Conservation (phyloP, 2,113 vertebrate genomes). For the Boulengeromyrus knoepffleri region DNA sequence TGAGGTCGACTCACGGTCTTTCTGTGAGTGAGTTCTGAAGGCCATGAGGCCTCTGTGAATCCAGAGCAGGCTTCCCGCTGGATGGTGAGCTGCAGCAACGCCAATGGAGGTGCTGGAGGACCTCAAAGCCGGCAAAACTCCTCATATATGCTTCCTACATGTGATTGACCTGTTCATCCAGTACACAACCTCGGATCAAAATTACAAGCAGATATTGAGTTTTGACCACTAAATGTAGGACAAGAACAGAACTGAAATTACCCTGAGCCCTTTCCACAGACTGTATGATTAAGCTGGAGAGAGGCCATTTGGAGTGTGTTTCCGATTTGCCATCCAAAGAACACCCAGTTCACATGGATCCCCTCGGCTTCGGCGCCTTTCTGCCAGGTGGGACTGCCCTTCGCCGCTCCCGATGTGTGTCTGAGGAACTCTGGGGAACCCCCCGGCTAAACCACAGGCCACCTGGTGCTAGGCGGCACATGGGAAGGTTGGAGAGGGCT, state of each 20-base stretch:
- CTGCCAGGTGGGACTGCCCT: slow-evolving; percentile 15
- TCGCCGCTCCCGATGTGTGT: slow-evolving; percentile 21
- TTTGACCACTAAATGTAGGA: neutral
- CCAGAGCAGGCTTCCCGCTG: neutral
- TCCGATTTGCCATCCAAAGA: neutral
- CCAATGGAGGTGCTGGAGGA: neutral
- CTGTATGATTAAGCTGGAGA: neutral
- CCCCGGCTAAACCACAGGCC: slow-evolving; percentile 32
- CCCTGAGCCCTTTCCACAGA: neutral
- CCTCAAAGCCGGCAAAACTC: neutral
- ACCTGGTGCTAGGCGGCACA: slow-evolving; percentile 11
- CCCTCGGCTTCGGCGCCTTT: neutral
- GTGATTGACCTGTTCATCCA: neutral
- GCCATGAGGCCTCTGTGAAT: neutral
- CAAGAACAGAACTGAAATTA: neutral
- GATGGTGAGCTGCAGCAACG: neutral
- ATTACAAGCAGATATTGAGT: neutral
- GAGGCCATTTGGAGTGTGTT: neutral
- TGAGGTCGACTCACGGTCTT: neutral
- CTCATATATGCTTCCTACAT: neutral
- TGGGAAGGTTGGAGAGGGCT: slow-evolving; percentile 26
- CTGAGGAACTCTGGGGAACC: slow-evolving; percentile 9
- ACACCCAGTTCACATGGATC: neutral
- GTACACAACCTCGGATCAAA: neutral
- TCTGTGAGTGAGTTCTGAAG: neutral